These are phyloP conservation scores for Murina feae DNA, from an alignment of 2,113 vertebrate genomes.

Conservation along the genomic window DNA sequence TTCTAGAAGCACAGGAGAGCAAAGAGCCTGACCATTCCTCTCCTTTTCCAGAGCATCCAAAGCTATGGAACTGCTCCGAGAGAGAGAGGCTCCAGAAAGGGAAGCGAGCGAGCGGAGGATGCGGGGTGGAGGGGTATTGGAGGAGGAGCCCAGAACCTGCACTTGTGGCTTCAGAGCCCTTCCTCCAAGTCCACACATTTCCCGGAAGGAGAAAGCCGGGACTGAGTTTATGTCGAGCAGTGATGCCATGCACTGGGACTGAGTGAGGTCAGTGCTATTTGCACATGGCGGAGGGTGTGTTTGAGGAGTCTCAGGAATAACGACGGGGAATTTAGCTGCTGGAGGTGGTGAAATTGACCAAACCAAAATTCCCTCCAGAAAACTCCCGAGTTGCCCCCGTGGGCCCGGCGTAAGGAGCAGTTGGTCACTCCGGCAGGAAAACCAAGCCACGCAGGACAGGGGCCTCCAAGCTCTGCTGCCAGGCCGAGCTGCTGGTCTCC, in stretches of 20 bases:
- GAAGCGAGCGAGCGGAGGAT: fast-evolving
- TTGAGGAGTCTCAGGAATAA: fast-evolving
- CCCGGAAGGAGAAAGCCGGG: background rate
- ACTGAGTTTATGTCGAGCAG: fast-evolving
- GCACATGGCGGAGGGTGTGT: background rate
- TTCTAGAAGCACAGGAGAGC: background rate
- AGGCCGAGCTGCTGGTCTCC: fast-evolving
- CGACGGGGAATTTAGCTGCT: background rate
- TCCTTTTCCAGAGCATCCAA: fast-evolving
- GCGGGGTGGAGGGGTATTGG: fast-evolving
- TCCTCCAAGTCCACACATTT: background rate
- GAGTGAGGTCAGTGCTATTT: too few relatives aligned
- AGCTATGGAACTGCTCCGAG: fast-evolving
- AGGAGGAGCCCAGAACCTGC: background rate
- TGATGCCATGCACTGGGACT: fast-evolving
- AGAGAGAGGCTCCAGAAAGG: fast-evolving
- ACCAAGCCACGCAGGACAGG: fast-evolving
- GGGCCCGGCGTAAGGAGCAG: background rate
- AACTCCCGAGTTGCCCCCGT: background rate
- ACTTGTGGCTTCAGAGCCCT: fast-evolving
- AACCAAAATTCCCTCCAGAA: background rate
- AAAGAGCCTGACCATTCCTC: background rate
- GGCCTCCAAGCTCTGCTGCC: fast-evolving
- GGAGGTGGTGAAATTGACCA: too few relatives aligned
- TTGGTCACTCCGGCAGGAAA: background rate